Evolutionary conservation across 2,113 vertebrate species (phyloP).

Genomic region (Anhinga anhinga): DNA sequence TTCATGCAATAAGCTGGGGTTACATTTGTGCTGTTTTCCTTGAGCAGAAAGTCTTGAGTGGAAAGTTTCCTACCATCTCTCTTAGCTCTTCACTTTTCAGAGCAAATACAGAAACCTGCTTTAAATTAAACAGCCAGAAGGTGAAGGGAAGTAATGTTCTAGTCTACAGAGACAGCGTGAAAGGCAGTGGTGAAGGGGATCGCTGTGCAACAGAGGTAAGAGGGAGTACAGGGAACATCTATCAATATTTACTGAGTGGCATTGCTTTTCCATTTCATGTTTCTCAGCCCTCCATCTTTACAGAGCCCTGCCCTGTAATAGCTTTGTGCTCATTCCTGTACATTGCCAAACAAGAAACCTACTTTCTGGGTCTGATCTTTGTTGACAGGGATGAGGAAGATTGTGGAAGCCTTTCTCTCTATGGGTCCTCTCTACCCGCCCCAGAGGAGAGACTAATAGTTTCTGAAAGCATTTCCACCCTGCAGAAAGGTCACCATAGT

Average conservation of each 20-base stretch:
- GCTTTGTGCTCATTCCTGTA: slow-evolving; percentile 16
- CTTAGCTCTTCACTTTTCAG: not conserved
- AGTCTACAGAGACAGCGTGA: not conserved
- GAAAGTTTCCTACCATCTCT: slow-evolving; percentile 3
- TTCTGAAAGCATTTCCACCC: slow-evolving; percentile 52
- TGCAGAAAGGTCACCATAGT: slow-evolving; percentile 35
- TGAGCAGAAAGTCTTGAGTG: slow-evolving; percentile 3
- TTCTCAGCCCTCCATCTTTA: slow-evolving; percentile 20
- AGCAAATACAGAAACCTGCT: slow-evolving; percentile 15
- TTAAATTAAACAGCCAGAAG: slow-evolving; percentile 15
- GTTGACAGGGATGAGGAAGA: slow-evolving; percentile 39
- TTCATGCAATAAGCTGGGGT: not conserved
- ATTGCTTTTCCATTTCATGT: slow-evolving; percentile 24
- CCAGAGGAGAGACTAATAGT: slow-evolving; percentile 19
- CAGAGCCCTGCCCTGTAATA: slow-evolving; percentile 10
- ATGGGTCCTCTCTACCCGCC: not conserved
- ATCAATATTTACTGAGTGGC: slow-evolving; percentile 59
- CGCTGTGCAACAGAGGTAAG: not conserved
- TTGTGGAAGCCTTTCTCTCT: slow-evolving; percentile 14
- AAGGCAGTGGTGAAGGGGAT: not conserved
- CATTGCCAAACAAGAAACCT: not conserved
- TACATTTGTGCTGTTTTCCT: not conserved
- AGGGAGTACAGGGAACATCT: slow-evolving; percentile 10
- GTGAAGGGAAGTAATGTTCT: not conserved
- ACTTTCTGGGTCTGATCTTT: slow-evolving; percentile 11